Evolutionary conservation across 2,113 vertebrate genomes (phyloP).

Genomic region (Furnarius figulus): DNA sequence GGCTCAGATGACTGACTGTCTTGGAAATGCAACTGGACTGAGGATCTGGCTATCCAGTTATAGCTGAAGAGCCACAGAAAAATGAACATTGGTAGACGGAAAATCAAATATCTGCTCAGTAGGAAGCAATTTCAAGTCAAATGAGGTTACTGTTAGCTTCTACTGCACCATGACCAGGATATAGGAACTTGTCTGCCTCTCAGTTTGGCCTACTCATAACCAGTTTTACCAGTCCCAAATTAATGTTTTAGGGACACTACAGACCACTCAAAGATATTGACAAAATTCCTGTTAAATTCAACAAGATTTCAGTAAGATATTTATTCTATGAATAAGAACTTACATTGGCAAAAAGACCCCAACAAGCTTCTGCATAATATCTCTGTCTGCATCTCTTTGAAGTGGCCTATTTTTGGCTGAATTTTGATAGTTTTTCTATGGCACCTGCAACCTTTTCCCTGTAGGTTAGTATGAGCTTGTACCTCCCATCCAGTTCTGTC

Average conservation of each 20-base stretch:
- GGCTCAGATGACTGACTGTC: background rate
- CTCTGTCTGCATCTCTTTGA: background rate
- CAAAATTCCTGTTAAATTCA: background rate
- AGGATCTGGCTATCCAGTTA: background rate
- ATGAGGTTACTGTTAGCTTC: background rate
- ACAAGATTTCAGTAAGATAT: background rate
- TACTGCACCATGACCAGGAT: background rate
- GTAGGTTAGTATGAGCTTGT: background rate
- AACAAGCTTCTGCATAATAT: background rate
- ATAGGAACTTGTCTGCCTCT: background rate
- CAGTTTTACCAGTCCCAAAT: background rate
- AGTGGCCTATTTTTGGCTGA: background rate
- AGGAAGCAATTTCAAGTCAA: background rate
- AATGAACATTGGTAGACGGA: background rate
- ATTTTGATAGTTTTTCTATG: background rate
- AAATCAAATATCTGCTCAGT: background rate
- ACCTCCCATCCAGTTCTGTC: background rate
- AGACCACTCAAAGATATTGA: background rate
- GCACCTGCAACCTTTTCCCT: background rate
- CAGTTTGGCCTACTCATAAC: background rate
- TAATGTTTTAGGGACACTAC: background rate
- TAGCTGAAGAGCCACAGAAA: background rate
- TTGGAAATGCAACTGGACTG: background rate
- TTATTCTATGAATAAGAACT: background rate
- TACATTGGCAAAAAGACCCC: background rate